Evolutionary conservation across 2,888 invertebrate genomes (phyloP).

Genomic region (Disparrhopalites patrizii): DNA sequence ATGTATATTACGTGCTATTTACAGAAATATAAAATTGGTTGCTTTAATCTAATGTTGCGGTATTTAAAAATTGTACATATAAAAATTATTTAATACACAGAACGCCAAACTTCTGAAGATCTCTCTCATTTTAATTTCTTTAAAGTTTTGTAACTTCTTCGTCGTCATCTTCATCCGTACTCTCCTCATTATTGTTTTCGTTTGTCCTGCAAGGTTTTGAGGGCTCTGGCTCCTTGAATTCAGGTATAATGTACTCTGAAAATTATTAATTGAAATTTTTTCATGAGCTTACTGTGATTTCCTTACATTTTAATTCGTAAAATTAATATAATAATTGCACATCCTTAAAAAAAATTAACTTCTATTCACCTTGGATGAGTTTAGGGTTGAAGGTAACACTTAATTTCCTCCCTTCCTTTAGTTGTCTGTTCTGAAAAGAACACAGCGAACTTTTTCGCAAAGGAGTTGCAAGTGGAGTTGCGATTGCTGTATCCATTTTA

Average conservation of each 20-base stretch:
- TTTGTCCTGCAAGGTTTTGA: background rate
- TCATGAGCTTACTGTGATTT: background rate
- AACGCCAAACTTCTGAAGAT: too few relatives aligned
- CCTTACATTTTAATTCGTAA: background rate
- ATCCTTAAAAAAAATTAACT: background rate
- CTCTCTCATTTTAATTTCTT: background rate
- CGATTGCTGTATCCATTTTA: too few relatives aligned
- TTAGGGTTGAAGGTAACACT: conserved; percentile 19
- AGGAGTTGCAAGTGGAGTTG: background rate
- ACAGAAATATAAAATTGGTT: too few relatives aligned
- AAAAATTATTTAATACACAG: too few relatives aligned
- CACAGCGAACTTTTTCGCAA: background rate
- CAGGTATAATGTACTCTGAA: background rate
- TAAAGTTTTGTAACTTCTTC: background rate
- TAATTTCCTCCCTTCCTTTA: conserved; percentile 16
- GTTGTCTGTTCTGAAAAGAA: background rate
- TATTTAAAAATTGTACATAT: too few relatives aligned
- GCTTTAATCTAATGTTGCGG: too few relatives aligned
- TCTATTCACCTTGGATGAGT: conserved; percentile 16
- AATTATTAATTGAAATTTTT: background rate
- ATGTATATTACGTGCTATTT: too few relatives aligned
- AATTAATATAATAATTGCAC: background rate
- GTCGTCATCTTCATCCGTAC: background rate
- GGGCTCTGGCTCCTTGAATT: background rate
- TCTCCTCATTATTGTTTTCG: background rate